Conservation (phyloP, 2,888 invertebrate genomes). For the Griposia aprilina region DNA sequence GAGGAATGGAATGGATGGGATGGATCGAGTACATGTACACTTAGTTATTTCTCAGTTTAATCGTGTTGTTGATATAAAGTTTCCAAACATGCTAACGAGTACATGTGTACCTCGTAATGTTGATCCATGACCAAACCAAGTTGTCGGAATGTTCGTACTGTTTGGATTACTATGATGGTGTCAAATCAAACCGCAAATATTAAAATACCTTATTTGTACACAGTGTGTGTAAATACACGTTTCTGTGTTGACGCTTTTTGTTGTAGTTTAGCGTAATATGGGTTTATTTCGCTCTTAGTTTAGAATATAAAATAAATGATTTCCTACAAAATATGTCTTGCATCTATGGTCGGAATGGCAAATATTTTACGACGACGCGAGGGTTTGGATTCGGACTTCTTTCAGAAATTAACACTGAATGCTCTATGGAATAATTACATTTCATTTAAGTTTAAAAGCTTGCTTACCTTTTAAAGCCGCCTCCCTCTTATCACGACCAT, state of each 20-base stretch:
- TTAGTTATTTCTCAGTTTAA: conserved; percentile 4
- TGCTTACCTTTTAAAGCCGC: neutral
- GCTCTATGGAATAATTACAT: neutral
- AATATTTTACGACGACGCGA: neutral
- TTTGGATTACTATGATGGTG: conserved; percentile 33
- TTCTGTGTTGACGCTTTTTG: neutral
- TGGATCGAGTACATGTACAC: neutral
- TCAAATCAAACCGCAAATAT: conserved; percentile 49
- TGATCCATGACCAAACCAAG: conserved; percentile 36
- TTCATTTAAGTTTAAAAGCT: no score
- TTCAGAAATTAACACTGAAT: neutral
- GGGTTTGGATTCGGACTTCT: neutral
- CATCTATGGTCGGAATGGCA: no score
- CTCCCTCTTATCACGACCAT: no score
- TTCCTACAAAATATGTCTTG: neutral
- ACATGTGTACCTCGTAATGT: conserved; percentile 22
- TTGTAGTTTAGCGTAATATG: neutral
- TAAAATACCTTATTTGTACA: conserved; percentile 19
- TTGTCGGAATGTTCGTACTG: conserved; percentile 38
- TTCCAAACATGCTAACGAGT: conserved; percentile 31
- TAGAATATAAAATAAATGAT: neutral
- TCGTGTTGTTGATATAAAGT: conserved; percentile 15
- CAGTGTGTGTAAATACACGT: neutral
- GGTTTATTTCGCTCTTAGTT: neutral
- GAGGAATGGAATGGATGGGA: neutral